Percentiles rank a stretch among this genome's conserved stretches.
Evolutionary conservation across 2,797 vertebrate species (phyloP).

Genomic region (Crenuchus spilurus): DNA sequence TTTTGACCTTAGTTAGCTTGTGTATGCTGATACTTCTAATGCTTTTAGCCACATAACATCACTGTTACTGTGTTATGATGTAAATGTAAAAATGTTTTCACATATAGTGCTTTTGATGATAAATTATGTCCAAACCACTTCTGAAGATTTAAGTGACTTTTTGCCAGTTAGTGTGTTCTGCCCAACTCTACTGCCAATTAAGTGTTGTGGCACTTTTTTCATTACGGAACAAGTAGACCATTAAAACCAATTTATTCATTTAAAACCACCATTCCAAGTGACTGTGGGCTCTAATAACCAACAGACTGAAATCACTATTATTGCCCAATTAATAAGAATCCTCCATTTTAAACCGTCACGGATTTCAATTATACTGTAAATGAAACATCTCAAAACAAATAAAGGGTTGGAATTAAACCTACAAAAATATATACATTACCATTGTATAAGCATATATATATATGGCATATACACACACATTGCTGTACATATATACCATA

Average conservation of each 20-base stretch:
- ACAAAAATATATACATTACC: constrained; percentile 81
- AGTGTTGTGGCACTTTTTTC: not conserved
- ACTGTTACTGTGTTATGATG: too few species aligned
- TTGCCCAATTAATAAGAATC: not conserved
- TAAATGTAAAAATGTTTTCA: too few species aligned
- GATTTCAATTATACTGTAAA: constrained; percentile 69
- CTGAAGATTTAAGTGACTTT: too few species aligned
- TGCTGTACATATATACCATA: constrained; percentile 81
- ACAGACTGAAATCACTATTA: not conserved
- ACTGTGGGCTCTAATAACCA: not conserved
- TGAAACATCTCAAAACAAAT: constrained; percentile 63
- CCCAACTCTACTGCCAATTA: not conserved
- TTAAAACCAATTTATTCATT: not conserved
- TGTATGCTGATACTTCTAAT: too few species aligned
- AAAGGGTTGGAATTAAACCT: constrained; percentile 67
- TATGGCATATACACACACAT: constrained; percentile 79
- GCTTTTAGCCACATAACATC: too few species aligned
- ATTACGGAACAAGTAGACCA: not conserved
- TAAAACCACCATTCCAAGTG: not conserved
- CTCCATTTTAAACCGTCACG: constrained; percentile 75
- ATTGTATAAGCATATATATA: constrained; percentile 79
- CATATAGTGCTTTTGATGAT: too few species aligned
- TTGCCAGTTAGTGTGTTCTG: too few species aligned
- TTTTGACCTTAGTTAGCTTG: too few species aligned
- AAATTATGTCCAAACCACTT: too few species aligned